Conservation (phyloP, 2,113 vertebrate species). For the Gracilinanus agilis region DNA sequence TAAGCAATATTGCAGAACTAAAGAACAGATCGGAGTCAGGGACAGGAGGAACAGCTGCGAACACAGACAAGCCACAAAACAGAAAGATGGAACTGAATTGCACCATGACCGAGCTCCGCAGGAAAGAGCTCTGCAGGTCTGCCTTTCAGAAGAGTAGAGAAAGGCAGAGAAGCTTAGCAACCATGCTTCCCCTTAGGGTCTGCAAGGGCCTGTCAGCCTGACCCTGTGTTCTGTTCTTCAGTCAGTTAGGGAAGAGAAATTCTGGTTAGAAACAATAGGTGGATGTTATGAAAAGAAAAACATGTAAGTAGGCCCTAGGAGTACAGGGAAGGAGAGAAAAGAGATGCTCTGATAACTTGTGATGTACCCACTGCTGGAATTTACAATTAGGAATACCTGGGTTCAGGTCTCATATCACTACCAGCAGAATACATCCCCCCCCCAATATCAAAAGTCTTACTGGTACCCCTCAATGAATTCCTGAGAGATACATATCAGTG, state of each 20-base stretch:
- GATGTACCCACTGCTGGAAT: background rate
- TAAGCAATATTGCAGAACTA: background rate
- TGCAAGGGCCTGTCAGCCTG: background rate
- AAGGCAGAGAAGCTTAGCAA: background rate
- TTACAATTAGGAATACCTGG: background rate
- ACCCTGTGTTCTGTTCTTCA: conserved; percentile 19
- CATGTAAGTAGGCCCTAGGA: background rate
- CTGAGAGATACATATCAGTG: background rate
- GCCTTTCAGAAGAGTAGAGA: background rate
- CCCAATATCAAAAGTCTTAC: background rate
- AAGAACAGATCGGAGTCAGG: background rate
- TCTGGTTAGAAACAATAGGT: conserved; percentile 17
- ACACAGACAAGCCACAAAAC: background rate
- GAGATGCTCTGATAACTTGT: background rate
- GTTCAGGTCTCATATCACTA: background rate
- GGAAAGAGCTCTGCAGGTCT: background rate
- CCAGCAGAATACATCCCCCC: background rate
- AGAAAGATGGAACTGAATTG: background rate
- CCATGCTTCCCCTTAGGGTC: background rate
- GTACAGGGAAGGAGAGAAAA: background rate
- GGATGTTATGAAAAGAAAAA: background rate
- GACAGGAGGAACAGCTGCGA: background rate
- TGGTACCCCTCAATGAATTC: background rate
- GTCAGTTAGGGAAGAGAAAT: background rate
- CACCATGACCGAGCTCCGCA: background rate